Evolutionary conservation across 2,888 invertebrate species (phyloP).

Genomic region (Drosophila mimetica): DNA sequence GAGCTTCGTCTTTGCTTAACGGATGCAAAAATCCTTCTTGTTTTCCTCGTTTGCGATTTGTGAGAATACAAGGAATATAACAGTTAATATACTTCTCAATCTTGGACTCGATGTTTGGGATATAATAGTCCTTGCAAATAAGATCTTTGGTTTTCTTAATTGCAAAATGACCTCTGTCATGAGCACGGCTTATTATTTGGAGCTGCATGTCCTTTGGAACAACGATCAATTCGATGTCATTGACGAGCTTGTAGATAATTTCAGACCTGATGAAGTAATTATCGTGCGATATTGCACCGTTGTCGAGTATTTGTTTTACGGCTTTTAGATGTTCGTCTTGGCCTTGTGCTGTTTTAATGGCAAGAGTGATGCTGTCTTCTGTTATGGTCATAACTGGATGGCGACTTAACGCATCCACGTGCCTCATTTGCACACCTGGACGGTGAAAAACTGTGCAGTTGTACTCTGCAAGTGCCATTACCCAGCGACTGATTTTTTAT

Average conservation of each 20-base stretch:
- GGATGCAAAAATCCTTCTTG: background rate
- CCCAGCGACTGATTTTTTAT: too few species aligned
- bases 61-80: too few species aligned
- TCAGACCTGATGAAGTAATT: background rate
- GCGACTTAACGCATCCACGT: background rate
- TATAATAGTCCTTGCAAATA: too few species aligned
- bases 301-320: background rate
- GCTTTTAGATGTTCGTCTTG: background rate
- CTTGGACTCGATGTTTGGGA: too few species aligned
- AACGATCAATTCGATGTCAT: background rate
- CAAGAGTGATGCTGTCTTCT: background rate
- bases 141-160: too few species aligned
- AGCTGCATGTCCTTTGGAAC: background rate
- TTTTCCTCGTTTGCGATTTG: background rate
- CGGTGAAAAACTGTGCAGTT: too few species aligned
- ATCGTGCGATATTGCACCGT: background rate
- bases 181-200: too few species aligned
- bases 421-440: too few species aligned
- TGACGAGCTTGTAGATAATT: background rate
- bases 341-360: background rate
- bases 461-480: too few species aligned
- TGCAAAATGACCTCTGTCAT: too few species aligned
- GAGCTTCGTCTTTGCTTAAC: background rate
- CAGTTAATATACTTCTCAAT: too few species aligned
- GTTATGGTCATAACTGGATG: conserved; percentile 1